A percentile compares a stretch with the other conserved stretches of the same genome.
phyloP scores from a whole-genome alignment of 2,888 invertebrate genomes.

The Ypsolopha scabrella region DNA sequence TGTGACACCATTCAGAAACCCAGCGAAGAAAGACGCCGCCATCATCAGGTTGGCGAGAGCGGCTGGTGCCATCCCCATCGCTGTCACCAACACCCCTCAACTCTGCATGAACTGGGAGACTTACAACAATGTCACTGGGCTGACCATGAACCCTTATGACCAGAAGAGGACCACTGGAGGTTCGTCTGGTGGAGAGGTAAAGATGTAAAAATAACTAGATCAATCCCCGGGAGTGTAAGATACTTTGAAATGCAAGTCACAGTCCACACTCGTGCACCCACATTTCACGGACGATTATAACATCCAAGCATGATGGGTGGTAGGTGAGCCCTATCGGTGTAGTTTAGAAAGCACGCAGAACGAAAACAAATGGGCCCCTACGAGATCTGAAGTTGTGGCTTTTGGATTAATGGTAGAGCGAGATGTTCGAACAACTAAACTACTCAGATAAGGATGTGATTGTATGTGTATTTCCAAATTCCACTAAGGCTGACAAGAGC shows the following conservation, averaged over 20 bases:
- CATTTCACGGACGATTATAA: background rate
- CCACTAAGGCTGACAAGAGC: too few species aligned
- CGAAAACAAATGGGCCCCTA: too few species aligned
- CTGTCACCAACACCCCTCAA: slow-evolving; percentile 92
- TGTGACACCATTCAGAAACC: slow-evolving; percentile 65
- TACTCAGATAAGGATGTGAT: too few species aligned
- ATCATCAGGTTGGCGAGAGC: slow-evolving; percentile 76
- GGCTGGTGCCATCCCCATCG: slow-evolving; percentile 87
- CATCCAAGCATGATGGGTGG: too few species aligned
- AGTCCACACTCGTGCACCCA: too few species aligned
- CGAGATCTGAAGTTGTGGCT: too few species aligned
- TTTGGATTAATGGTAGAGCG: too few species aligned
- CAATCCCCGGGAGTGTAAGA: background rate
- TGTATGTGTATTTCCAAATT: too few species aligned
- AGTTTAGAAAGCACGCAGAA: too few species aligned
- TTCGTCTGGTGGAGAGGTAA: slow-evolving; percentile 89
- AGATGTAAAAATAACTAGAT: background rate
- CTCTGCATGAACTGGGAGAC: slow-evolving; percentile 94
- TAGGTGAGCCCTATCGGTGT: too few species aligned
- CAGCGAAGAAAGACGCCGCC: slow-evolving; percentile 80
- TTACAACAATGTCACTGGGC: slow-evolving; percentile 87
- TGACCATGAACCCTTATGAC: slow-evolving; percentile 91
- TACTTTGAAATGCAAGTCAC: background rate
- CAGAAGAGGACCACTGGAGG: slow-evolving; percentile 86
- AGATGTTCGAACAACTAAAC: too few species aligned